Conservation (phyloP, 2,888 invertebrate species). For the Tachina fera region DNA sequence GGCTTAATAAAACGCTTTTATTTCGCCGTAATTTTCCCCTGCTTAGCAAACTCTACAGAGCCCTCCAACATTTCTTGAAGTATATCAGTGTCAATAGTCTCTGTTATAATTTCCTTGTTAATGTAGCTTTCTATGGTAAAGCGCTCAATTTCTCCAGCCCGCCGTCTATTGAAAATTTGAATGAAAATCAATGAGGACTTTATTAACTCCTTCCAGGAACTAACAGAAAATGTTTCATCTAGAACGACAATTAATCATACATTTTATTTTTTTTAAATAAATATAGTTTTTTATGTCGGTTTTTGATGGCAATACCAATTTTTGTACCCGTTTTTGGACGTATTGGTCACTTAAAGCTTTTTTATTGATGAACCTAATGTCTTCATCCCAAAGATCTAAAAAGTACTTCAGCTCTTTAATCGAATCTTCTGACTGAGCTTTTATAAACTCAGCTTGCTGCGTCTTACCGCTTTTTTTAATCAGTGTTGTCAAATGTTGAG, state of each 20-base stretch:
- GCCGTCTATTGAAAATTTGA: neutral
- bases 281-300: no score
- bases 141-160: slow-evolving; percentile 11
- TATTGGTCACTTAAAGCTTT: neutral
- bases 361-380: neutral
- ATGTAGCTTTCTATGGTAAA: neutral
- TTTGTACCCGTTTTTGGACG: neutral
- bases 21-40: neutral
- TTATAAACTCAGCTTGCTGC: neutral
- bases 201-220: neutral
- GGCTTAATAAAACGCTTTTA: neutral
- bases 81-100: no score
- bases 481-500: neutral
- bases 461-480: neutral
- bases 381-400: neutral
- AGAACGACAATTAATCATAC: neutral
- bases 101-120: neutral
- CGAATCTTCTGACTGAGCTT: neutral
- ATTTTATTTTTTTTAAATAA: no score
- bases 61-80: neutral
- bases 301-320: no score
- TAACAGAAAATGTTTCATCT: neutral
- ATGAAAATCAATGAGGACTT: neutral
- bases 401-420: neutral
- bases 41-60: neutral